Percentiles rank a stretch among this genome's conserved stretches.
These are phyloP conservation scores for Archaeoteleia sp. DNA, from an alignment of 2,888 invertebrate genomes.

Conservation along the genomic window DNA sequence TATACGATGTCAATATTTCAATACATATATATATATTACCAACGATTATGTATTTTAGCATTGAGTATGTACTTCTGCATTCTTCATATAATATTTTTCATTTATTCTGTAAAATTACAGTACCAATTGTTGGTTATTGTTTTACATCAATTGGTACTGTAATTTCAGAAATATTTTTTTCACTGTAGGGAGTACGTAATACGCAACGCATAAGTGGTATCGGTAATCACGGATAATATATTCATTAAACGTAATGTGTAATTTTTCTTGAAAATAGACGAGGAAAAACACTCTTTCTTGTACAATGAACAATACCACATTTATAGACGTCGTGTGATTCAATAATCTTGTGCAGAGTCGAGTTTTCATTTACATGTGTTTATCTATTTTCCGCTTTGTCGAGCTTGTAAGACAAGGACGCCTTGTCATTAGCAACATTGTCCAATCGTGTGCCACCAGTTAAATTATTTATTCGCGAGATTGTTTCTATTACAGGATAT, in stretches of 20 bases:
- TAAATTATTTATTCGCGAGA: constrained; percentile 25
- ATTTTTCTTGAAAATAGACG: constrained; percentile 21
- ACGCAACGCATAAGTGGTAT: constrained; percentile 5
- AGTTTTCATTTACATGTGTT: constrained; percentile 27
- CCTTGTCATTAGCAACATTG: constrained; percentile 37
- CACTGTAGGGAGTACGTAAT: no score
- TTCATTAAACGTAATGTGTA: constrained; percentile 17
- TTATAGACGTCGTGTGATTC: constrained; percentile 11
- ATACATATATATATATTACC: no score
- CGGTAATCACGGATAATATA: constrained; percentile 3
- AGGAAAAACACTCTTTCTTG: constrained; percentile 11
- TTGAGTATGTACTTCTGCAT: no score
- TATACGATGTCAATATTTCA: no score
- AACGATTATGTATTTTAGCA: no score
- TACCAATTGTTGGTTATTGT: no score
- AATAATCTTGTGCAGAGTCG: constrained; percentile 9
- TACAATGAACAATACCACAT: constrained; percentile 7
- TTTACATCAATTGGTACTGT: no score
- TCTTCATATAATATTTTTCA: no score
- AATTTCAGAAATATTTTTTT: no score
- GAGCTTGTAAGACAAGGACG: constrained; percentile 50
- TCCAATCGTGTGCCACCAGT: constrained; percentile 14
- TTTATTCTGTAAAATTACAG: no score
- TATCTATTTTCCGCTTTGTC: constrained; percentile 47
- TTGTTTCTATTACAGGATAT: constrained; percentile 17